Conservation (phyloP, 2,888 invertebrate genomes). For the Nomada ruficornis region DNA sequence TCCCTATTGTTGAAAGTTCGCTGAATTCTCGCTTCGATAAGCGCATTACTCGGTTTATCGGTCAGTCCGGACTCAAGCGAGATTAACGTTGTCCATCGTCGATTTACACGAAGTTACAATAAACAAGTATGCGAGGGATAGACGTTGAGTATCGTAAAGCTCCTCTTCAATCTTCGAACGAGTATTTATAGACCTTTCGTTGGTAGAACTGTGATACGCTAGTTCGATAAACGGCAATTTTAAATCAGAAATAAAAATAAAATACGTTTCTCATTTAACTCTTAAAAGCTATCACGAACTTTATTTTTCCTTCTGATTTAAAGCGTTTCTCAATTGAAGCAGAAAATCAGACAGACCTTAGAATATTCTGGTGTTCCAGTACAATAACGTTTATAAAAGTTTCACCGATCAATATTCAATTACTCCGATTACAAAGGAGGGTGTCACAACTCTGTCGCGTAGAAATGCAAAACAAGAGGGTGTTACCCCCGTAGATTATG, state of each 20-base stretch:
- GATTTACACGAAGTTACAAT: slow-evolving; percentile 38
- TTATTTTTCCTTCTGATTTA: background rate
- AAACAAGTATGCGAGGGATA: slow-evolving; percentile 7
- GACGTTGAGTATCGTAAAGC: slow-evolving; percentile 22
- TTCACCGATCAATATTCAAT: slow-evolving; percentile 14
- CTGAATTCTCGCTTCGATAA: slow-evolving; percentile 57
- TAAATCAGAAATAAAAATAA: no score
- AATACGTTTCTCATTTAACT: no score
- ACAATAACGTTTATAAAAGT: background rate
- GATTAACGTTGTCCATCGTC: slow-evolving; percentile 20
- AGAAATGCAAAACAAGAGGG: slow-evolving; percentile 31
- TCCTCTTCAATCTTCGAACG: background rate
- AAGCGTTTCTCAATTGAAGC: background rate
- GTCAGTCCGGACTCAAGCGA: slow-evolving; percentile 17
- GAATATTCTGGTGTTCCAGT: background rate
- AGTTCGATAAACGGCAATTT: no score
- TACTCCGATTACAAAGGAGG: background rate
- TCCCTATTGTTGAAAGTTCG: slow-evolving; percentile 57
- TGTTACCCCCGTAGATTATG: slow-evolving; percentile 12
- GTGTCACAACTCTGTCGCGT: background rate
- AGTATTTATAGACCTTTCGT: slow-evolving; percentile 34
- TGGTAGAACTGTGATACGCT: background rate
- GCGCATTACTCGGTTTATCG: slow-evolving; percentile 47
- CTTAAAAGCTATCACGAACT: no score
- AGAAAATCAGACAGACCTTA: background rate